Evolutionary conservation across 35 echinoderm and acorn worm species (phyloP).

Genomic region (Apostichopus japonicus): DNA sequence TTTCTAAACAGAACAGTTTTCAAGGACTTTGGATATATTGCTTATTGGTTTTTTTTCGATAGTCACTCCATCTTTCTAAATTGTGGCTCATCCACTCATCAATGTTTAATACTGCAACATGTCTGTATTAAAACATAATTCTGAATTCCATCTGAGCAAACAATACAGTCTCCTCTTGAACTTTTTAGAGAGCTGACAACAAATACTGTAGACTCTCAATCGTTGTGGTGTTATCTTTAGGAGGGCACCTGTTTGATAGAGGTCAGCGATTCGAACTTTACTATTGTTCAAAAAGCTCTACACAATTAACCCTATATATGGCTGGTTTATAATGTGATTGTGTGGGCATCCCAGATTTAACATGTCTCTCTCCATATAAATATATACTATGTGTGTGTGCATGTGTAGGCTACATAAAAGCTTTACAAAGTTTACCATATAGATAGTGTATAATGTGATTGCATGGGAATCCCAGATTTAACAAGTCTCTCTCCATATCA

Average conservation of each 20-base stretch:
- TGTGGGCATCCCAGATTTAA: too few relatives aligned
- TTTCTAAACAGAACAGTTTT: not conserved
- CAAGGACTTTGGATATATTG: not conserved
- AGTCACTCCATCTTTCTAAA: not conserved
- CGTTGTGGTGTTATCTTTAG: not conserved
- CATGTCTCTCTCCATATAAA: not conserved
- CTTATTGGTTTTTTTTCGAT: not conserved
- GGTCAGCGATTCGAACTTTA: not conserved
- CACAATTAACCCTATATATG: not conserved
- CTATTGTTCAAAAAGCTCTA: not conserved
- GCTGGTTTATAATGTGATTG: too few relatives aligned
- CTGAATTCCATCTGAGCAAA: not conserved
- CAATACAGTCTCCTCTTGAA: not conserved
- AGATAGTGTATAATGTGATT: not conserved
- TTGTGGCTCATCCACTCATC: not conserved
- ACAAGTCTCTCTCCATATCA: not conserved
- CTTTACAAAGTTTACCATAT: not conserved
- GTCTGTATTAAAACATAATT: not conserved
- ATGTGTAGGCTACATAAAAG: not conserved
- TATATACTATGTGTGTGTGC: not conserved
- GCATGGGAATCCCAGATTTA: too few relatives aligned
- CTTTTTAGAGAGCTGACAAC: not conserved
- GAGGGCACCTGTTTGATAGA: not conserved
- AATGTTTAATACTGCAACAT: not conserved
- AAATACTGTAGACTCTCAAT: not conserved